Evolutionary conservation across 64 coral and sea anemone species (phyloP).

Genomic region (Porites lutea): DNA sequence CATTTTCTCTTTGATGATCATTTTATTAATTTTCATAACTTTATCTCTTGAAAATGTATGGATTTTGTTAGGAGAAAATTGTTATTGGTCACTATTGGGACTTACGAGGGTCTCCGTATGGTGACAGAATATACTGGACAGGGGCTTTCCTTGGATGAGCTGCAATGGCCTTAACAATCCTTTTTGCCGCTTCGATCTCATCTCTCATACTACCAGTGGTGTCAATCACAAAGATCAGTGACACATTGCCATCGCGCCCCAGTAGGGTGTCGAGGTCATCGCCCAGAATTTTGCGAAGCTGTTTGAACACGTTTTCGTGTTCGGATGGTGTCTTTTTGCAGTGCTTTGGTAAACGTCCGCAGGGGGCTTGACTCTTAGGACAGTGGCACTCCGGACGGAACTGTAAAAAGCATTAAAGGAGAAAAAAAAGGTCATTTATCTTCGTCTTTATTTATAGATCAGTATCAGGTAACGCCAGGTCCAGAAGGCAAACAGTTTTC

Average conservation of each 20-base stretch:
- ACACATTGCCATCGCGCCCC: slow-evolving; percentile 71
- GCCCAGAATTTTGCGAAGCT: slow-evolving; percentile 42
- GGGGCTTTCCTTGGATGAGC: slow-evolving; percentile 33
- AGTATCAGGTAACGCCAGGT: too few species aligned
- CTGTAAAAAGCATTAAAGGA: neutral
- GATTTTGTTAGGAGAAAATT: too few species aligned
- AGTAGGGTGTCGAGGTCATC: slow-evolving; percentile 55
- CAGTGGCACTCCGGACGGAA: neutral
- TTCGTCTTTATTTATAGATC: too few species aligned
- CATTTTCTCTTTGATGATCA: too few species aligned
- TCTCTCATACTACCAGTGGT: slow-evolving; percentile 67
- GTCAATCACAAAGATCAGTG: slow-evolving; percentile 74
- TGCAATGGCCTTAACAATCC: slow-evolving; percentile 66
- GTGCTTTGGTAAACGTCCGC: neutral
- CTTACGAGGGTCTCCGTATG: slow-evolving; percentile 68
- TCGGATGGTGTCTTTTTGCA: neutral
- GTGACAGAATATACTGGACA: slow-evolving; percentile 67
- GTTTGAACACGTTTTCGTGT: slow-evolving; percentile 42
- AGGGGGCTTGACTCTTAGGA: neutral
- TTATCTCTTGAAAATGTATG: too few species aligned
- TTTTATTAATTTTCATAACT: too few species aligned
- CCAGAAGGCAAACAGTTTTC: too few species aligned
- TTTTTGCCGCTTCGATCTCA: slow-evolving; percentile 65
- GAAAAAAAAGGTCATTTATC: too few species aligned
- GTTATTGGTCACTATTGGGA: too few species aligned